Percentiles rank a stretch among this genome's conserved stretches.
phyloP scores from a whole-genome alignment of 1,140 invertebrate species.

The Penaeus chinensis region DNA sequence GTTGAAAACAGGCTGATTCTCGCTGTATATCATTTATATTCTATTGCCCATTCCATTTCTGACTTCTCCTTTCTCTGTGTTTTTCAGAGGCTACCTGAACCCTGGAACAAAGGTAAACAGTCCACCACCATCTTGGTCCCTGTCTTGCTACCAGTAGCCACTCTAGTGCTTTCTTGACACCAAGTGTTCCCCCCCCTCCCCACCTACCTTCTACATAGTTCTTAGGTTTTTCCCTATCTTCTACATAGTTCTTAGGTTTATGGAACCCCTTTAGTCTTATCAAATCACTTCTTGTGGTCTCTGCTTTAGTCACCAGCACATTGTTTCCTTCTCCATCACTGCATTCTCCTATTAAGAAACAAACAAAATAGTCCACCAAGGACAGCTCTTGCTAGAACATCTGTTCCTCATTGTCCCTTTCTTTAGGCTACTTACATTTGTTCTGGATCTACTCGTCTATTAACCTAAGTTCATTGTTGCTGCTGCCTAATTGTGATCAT shows the following conservation, averaged over 20 bases:
- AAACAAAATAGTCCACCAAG: too few relatives aligned
- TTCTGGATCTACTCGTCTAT: too few relatives aligned
- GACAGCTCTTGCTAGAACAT: too few relatives aligned
- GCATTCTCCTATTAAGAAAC: too few relatives aligned
- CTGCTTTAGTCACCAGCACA: too few relatives aligned
- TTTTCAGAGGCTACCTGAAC: slow-evolving; percentile 61
- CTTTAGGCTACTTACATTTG: too few relatives aligned
- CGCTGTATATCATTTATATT: slow-evolving; percentile 50
- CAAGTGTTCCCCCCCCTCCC: neutral
- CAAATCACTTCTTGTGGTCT: slow-evolving; percentile 3
- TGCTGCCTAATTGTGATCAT: too few relatives aligned
- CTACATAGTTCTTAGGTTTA: too few relatives aligned
- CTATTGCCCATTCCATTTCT: slow-evolving; percentile 57
- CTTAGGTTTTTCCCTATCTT: neutral
- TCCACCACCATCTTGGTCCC: slow-evolving; percentile 51
- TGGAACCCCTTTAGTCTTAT: neutral
- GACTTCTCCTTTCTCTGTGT: slow-evolving; percentile 61
- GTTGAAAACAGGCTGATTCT: slow-evolving; percentile 45
- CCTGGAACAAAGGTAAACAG: slow-evolving; percentile 61
- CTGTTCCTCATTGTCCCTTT: too few relatives aligned
- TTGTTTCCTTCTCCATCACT: too few relatives aligned
- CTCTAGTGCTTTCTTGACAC: slow-evolving; percentile 43
- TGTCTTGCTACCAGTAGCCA: slow-evolving; percentile 41
- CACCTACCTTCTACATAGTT: neutral
- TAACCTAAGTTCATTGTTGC: too few relatives aligned